Evolutionary conservation across 2,888 invertebrate species (phyloP).

Genomic region (Ceraclea dissimilis): DNA sequence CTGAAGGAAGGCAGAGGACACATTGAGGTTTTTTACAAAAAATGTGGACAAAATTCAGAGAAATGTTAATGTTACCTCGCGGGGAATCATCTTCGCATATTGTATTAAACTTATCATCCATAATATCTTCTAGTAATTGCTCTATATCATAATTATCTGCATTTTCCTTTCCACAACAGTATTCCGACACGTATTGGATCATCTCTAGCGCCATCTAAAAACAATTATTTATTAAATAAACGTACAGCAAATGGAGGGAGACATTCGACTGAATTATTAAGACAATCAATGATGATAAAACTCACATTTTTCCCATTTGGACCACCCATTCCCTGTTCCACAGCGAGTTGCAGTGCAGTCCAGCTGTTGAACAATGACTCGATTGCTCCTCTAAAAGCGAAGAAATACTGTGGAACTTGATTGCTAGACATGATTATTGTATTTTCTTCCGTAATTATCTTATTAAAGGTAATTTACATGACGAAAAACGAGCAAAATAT

Average conservation of each 20-base stretch:
- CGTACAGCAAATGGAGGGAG: background rate
- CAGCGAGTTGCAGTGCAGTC: constrained; percentile 62
- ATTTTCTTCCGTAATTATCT: background rate
- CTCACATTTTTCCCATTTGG: constrained; percentile 58
- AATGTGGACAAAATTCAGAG: too few relatives aligned
- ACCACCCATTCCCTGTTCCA: constrained; percentile 68
- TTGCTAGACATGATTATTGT: background rate
- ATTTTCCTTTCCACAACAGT: constrained; percentile 52
- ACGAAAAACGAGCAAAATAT: too few relatives aligned
- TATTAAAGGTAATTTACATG: too few relatives aligned
- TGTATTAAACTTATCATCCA: constrained; percentile 68
- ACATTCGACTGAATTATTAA: background rate
- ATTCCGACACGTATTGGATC: constrained; percentile 56
- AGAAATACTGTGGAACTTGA: constrained; percentile 14
- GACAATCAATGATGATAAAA: background rate
- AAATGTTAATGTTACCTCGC: constrained; percentile 40
- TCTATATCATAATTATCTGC: constrained; percentile 52
- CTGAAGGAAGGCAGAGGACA: too few relatives aligned
- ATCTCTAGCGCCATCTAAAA: constrained; percentile 55
- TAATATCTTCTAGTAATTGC: constrained; percentile 59
- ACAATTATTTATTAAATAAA: background rate
- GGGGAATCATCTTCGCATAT: constrained; percentile 65
- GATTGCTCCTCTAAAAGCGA: constrained; percentile 50
- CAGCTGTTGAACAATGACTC: constrained; percentile 64
- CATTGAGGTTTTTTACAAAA: too few relatives aligned